Evolutionary conservation across 2,888 invertebrate genomes (phyloP), one percentile per base, ranked within the genome.

Genomic region (Carpatolechia fugitivella): DNA sequence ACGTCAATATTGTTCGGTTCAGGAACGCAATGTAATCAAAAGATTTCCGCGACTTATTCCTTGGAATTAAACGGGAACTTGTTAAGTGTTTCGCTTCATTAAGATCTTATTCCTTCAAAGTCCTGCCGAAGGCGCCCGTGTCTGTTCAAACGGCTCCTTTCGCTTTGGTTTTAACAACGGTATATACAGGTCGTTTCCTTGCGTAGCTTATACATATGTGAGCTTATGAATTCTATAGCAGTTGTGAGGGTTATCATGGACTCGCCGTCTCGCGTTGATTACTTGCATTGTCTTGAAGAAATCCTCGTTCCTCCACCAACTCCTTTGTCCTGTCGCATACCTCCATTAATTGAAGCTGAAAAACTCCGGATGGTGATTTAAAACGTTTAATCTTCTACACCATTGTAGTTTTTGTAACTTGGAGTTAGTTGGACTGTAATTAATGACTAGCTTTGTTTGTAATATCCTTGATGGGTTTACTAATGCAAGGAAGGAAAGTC

Each of bases 201-300:
- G 60, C 62, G 57, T 55, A 65, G 68, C 65, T 70, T 75, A 73
- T 77, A 77, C 74, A 72, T 72, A n/a, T 65, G 69, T 74, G 71
- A 74, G 74, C 73, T 77, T 78, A 74, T 76, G 74, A 78, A 78
- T 77, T 74, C 74, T 72, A 65, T 65, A 70, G 71, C 68, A 58
- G 55, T 51, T 55, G 61, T 57, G 61, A 62, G 67, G 61, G 70
- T 72, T 75, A 75, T 76, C 78, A 76, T 72, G 70, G 75, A 69
- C 65, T 66, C 62, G 60, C 63, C 58, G 63, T 63, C 70, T 66
- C 65, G 71, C 68, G 74, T 76, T 83, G 82, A 85, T 85, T 83
- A 81, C 80, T 69, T 68, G 76, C 70, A 82, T 85, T 85, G 85
- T 85, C 80, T 82, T 74, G 64, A 68, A 69, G 72, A 77, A 76